Base-by-base conservation (phyloP, 2,113 vertebrate species). In the Amblyopsis rosae region DNA sequence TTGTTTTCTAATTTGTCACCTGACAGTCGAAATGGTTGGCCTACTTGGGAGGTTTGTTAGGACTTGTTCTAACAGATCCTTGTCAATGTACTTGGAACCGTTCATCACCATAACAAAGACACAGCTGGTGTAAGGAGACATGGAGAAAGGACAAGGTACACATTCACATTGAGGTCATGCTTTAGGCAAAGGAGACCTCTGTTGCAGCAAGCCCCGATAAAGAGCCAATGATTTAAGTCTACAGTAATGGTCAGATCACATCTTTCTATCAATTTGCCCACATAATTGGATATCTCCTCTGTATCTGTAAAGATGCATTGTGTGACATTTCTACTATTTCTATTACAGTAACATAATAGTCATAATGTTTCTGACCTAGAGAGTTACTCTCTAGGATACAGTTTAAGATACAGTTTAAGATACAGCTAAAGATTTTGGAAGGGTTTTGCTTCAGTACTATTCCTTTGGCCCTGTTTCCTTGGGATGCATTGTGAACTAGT, bases 1-100 rank as follows among this genome's bases (percentile, higher is more conserved):
- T 51, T 8, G 10, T 80, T 72, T 72, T 56, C 49, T 77, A 81
- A 66, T 90, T 80, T 79, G 72, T 82, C 69, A 75, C 12, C 13
- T 3, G 6, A 54, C 74, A 75, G 75, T 74, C 71, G 74, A 33
- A 64, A 48, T 56, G 60, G 70, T 62, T 49, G 12, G 12, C 66
- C 49, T 65, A 67, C 72, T 71, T 65, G 15, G 50, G 63, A 62
- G 3, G 55, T 67, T 48, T 87, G 81, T 77, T 16, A n/a, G 62
- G 73, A 82, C 76, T 73, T 81, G 82, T 84, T 86, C 57, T 46
- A 54, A 57, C 41, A 57, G 59, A 46, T 60, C 46, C 15, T 50
- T 2, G 8, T 48, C 53, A 8, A 19, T 62, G 59, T 15, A 35
- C 68, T 63, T 3, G 15, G 32, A 46, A 62, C 2, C 50, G 54